A percentile compares a stretch with the other conserved stretches of the same genome.
phyloP scores from a whole-genome alignment of 2,888 invertebrate species.

The Nephrotoma appendiculata region DNA sequence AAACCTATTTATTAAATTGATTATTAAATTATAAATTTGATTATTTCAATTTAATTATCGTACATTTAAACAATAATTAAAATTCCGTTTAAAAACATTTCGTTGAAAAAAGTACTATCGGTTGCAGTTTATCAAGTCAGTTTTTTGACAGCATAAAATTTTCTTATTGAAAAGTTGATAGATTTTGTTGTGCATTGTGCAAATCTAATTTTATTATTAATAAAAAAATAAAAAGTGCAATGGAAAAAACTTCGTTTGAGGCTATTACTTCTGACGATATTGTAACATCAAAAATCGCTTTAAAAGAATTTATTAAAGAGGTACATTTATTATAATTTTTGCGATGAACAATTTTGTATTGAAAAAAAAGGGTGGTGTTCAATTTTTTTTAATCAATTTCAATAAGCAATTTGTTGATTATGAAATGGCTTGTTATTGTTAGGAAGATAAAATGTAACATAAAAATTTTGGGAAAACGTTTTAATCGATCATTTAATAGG shows the following conservation, averaged over 20 bases:
- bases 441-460: too few species aligned
- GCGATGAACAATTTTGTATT: neutral
- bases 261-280: neutral
- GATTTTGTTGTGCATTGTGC: neutral
- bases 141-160: neutral
- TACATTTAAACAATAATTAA: neutral
- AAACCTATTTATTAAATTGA: neutral
- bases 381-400: neutral
- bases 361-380: neutral
- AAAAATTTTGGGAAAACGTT: too few species aligned
- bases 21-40: neutral
- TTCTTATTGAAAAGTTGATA: neutral
- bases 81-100: neutral
- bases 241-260: neutral
- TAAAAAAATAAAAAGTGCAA: neutral
- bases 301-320: constrained; percentile 2
- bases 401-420: neutral
- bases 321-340: neutral
- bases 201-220: neutral
- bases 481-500: too few species aligned
- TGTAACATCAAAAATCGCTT: neutral
- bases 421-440: too few species aligned
- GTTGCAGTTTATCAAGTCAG: neutral
- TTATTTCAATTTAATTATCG: neutral
- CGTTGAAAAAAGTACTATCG: neutral